Evolutionary conservation across 2,888 invertebrate genomes (phyloP).

Genomic region (Leptopilina syphax): DNA sequence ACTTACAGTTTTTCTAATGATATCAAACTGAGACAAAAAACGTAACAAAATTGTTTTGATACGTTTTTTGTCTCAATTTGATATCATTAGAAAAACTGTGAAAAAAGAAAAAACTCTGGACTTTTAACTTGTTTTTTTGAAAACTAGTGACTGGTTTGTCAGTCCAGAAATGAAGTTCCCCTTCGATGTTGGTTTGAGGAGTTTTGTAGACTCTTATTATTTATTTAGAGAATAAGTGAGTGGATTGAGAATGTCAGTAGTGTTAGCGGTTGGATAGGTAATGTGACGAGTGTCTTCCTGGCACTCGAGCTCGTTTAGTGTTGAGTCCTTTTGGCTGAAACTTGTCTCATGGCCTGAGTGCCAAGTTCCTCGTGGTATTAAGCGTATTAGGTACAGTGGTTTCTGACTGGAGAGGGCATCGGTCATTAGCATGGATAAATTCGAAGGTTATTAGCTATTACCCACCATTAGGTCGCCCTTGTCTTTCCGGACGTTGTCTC

Average conservation of each 20-base stretch:
- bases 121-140: too few relatives aligned
- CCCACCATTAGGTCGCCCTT: slow-evolving; percentile 67
- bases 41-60: too few relatives aligned
- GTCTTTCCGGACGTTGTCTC: slow-evolving; percentile 54
- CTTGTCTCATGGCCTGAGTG: slow-evolving; percentile 68
- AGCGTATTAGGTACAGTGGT: slow-evolving; percentile 71
- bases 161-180: too few relatives aligned
- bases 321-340: slow-evolving; percentile 53
- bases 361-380: slow-evolving; percentile 69
- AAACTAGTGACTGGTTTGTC: too few relatives aligned
- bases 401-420: slow-evolving; percentile 64
- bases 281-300: slow-evolving; percentile 67
- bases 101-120: too few relatives aligned
- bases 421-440: slow-evolving; percentile 74
- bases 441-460: slow-evolving; percentile 74
- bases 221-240: not conserved
- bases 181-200: not conserved
- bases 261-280: slow-evolving; percentile 64
- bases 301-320: slow-evolving; percentile 54
- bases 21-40: too few relatives aligned
- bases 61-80: too few relatives aligned
- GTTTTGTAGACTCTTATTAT: not conserved
- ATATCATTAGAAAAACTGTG: too few relatives aligned
- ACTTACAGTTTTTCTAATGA: too few relatives aligned
- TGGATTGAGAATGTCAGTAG: slow-evolving; percentile 52